Evolutionary conservation across 2,113 vertebrate species (phyloP), one percentile per base, ranked within the genome.

Genomic region (Lepisosteus oculatus): DNA sequence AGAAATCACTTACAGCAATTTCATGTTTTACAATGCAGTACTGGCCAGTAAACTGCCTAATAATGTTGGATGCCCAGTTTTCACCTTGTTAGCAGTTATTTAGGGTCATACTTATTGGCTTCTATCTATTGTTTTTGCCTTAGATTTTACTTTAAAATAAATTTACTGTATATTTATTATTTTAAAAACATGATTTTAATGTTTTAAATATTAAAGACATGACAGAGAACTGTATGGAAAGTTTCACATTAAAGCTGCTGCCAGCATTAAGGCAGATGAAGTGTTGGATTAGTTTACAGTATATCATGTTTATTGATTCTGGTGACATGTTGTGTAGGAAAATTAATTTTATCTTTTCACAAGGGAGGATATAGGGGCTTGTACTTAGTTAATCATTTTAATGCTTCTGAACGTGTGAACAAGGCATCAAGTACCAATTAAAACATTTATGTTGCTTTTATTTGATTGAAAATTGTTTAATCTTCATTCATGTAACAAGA

Each of bases 361-460:
- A 47, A 44, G 59, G 47, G 54, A 55, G 13, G 61, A 61, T 14
- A 17, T n/a, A 12, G 61, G 3, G 14, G 13, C 62, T 65, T 55
- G 62, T 72, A 45, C 62, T 65, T 56, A 65, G 70, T 65, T 41
- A 56, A 54, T 43, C 29, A 65, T 72, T 72, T 72, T 43, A 55
- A 71, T 64, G 61, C 5, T 64, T 55, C 13, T 44, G 51, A n/a
- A 13, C 29, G 6, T n/a, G 65, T 29, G 65, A 15, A 7, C 47
- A 13, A 29, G 29, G 43, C 15, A 47, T 17, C 43, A n/a, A 55
- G 29, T 65, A 12, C 64, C 70, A 71, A 55, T 42, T 51, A 12
- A 71, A 43, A 65, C 68, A 43, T 64, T 55, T 65, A 4, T 71
- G 47, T 64, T 55, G 6, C 41, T 47, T 64, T 64, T 55, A 65